A percentile compares a stretch with the other conserved stretches of the same genome.
Conservation (phyloP, 92 coral and sea anemone species). For the Bergia sp. region DNA sequence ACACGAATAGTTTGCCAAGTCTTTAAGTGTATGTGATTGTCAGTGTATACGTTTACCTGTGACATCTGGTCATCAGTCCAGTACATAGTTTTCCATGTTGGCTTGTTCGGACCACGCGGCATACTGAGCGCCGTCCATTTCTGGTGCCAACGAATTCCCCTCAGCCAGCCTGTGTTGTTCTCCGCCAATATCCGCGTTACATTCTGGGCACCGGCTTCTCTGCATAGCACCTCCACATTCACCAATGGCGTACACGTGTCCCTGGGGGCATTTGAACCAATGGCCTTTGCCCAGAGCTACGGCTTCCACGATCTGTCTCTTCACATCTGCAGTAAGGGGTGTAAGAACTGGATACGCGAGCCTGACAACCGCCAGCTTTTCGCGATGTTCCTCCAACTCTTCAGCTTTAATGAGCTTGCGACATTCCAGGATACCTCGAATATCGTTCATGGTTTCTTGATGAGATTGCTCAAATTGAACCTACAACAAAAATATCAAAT, state of each 20-base stretch:
- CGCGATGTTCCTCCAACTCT: constrained; percentile 42
- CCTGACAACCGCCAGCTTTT: constrained; percentile 30
- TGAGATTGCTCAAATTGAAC: constrained; percentile 42
- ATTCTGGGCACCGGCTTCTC: constrained; percentile 82
- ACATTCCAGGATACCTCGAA: constrained; percentile 45
- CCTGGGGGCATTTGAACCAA: constrained; percentile 89
- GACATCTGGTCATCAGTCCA: constrained; percentile 8
- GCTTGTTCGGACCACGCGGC: constrained; percentile 99
- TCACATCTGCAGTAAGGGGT: constrained; percentile 75
- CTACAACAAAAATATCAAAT: background rate
- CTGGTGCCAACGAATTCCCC: constrained; percentile 78
- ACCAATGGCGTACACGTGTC: constrained; percentile 84
- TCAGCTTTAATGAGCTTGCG: constrained; percentile 58
- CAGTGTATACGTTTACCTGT: background rate
- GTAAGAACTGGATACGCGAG: constrained; percentile 20
- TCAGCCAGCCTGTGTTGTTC: constrained; percentile 61
- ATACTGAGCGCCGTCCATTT: constrained; percentile 82
- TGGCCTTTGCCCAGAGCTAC: constrained; percentile 75
- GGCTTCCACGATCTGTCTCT: constrained; percentile 72
- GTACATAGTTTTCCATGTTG: constrained; percentile 75
- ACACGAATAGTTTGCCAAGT: no score
- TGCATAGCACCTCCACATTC: constrained; percentile 95
- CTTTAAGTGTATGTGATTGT: background rate
- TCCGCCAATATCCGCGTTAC: constrained; percentile 86
- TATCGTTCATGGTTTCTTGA: constrained; percentile 32